phyloP scores from a whole-genome alignment of 1,140 invertebrate species.

The Procambarus clarkii region DNA sequence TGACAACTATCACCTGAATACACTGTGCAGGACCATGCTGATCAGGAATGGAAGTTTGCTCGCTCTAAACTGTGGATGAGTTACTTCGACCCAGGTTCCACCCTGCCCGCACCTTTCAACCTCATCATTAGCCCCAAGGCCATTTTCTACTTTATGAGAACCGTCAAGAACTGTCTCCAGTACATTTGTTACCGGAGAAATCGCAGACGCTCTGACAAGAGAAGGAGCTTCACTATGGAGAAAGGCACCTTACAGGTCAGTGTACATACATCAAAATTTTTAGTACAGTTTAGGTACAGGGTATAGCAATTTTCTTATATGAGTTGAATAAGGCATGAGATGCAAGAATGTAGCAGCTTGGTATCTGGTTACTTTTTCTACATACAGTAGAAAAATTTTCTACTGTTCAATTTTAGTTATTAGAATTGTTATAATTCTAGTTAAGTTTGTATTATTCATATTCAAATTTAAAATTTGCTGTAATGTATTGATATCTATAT shows the following conservation, averaged over 20 bases:
- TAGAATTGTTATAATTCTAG: too few relatives aligned
- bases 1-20: background rate
- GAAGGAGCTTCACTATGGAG: conserved; percentile 60
- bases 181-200: conserved; percentile 63
- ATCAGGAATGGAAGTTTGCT: conserved; percentile 81
- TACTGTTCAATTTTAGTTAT: too few relatives aligned
- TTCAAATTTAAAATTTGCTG: too few relatives aligned
- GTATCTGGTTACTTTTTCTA: too few relatives aligned
- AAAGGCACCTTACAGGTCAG: conserved; percentile 56
- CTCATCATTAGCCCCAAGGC: conserved; percentile 80
- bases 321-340: too few relatives aligned
- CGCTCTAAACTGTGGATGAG: conserved; percentile 81
- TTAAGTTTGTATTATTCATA: too few relatives aligned
- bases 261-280: background rate
- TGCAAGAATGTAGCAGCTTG: too few relatives aligned
- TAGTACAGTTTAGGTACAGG: background rate
- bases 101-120: conserved; percentile 80
- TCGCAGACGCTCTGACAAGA: conserved; percentile 33
- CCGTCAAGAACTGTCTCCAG: conserved; percentile 73
- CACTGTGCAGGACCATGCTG: conserved; percentile 78
- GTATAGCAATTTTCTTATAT: background rate
- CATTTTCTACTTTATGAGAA: conserved; percentile 76
- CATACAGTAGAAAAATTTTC: too few relatives aligned
- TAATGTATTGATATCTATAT: too few relatives aligned
- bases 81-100: conserved; percentile 80